A percentile compares a stretch with the other conserved stretches of the same genome.
Conservation (phyloP, 2,888 invertebrate species). For the Cerceris rybyensis region DNA sequence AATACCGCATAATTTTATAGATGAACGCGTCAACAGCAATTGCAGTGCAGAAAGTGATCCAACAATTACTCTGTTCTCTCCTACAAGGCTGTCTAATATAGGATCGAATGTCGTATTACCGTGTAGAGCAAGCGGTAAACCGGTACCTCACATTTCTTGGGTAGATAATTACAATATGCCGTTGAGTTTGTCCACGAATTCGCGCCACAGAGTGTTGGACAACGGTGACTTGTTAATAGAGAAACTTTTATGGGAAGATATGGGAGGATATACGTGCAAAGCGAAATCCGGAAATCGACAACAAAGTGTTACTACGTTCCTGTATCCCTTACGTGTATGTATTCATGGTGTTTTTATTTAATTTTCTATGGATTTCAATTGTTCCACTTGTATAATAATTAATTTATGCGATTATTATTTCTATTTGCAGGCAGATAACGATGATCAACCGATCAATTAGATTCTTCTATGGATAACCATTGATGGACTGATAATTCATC, state of each 20-base stretch:
- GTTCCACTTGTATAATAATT: too few relatives aligned
- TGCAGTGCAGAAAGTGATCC: constrained; percentile 61
- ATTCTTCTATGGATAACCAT: neutral
- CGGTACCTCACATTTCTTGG: constrained; percentile 87
- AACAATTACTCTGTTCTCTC: constrained; percentile 76
- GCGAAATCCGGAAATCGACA: constrained; percentile 80
- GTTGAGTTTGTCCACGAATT: constrained; percentile 73
- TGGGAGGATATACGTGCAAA: constrained; percentile 92
- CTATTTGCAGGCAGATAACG: constrained; percentile 40
- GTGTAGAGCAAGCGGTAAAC: constrained; percentile 86
- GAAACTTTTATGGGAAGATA: constrained; percentile 89
- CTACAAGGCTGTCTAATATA: constrained; percentile 80
- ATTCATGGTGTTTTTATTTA: neutral
- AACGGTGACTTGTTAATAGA: constrained; percentile 91
- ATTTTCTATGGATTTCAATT: neutral
- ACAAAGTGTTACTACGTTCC: constrained; percentile 54
- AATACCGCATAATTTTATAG: neutral
- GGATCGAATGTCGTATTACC: constrained; percentile 87
- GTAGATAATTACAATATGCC: constrained; percentile 84
- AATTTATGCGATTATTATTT: neutral
- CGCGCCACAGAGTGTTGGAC: constrained; percentile 82
- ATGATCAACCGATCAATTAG: constrained; percentile 37
- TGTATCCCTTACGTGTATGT: constrained; percentile 59
- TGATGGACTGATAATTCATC: neutral
- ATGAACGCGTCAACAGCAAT: constrained; percentile 19